Conservation (phyloP, 1,140 invertebrate genomes). For the Hylaeus anthracinus region DNA sequence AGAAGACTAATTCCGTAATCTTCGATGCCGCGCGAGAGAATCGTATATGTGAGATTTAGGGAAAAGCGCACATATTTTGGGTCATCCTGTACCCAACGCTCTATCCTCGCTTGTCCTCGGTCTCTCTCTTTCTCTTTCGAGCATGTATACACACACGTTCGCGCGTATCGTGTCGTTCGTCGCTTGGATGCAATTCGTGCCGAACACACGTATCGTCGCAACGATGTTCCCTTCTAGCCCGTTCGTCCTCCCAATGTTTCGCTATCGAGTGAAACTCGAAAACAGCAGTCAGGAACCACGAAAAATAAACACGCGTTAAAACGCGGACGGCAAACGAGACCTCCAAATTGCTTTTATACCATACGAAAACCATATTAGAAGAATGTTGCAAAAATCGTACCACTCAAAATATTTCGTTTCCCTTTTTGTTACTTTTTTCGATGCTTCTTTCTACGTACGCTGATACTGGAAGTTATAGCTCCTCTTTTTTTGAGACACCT, state of each 20-base stretch:
- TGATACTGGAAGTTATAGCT: too few species aligned
- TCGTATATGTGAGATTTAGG: too few species aligned
- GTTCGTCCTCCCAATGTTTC: neutral
- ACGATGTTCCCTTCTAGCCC: conserved; percentile 20
- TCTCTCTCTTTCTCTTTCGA: conserved; percentile 14
- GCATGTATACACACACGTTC: too few species aligned
- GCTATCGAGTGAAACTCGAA: neutral
- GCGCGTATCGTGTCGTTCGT: conserved; percentile 15
- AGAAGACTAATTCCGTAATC: too few species aligned
- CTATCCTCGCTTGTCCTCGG: neutral
- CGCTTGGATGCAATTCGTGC: conserved; percentile 11
- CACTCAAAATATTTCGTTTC: too few species aligned
- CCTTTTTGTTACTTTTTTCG: too few species aligned
- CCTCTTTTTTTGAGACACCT: too few species aligned
- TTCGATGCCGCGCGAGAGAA: too few species aligned
- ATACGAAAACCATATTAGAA: neutral
- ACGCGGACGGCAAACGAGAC: too few species aligned
- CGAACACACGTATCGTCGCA: conserved; percentile 7
- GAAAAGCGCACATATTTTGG: neutral
- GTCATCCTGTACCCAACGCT: neutral
- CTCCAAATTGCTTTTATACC: neutral
- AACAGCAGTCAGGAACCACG: neutral
- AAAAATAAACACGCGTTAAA: neutral
- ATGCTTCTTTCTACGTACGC: too few species aligned
- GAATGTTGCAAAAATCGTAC: too few species aligned